Base-by-base conservation (phyloP, 2,888 invertebrate species). In the Parthenolecanium corni region DNA sequence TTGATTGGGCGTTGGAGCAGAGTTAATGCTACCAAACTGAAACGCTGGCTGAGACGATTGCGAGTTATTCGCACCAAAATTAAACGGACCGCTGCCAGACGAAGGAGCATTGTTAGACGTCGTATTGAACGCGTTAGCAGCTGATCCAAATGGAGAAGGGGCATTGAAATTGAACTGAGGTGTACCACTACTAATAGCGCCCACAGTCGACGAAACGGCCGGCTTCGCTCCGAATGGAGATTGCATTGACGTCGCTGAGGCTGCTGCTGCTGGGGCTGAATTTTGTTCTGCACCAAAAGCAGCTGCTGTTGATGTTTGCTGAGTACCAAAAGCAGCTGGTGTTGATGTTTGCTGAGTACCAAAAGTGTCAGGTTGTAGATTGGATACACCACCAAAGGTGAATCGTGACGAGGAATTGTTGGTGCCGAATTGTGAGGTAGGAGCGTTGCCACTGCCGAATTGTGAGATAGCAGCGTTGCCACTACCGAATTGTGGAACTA, bases 1-100 rank as follows among this genome's bases (percentile, higher is more conserved):
- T 49, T 49, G 61, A 61, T n/a, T 61, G 14, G 46, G 47, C 6
- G 23, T 49, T n/a, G 49, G 20, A 5, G 52, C 25, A 18, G 46
- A 16, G 5, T 18, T 25, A 47, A 16, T 36, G 1, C 23, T n/a
- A 23, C 61, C 49, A 12, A 61, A 61, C 21, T 38, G 38, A 16
- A 61, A 61, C 18, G 36, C 38, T 14, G 49, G 23, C 1, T 24
- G 57, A 6, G 57, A 11, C n/a, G 57, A 1, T 21, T 47, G 47
- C 20, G 36, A 9, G 23, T 2, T 21, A 21, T 14, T 49, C 5
- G 49, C 20, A 11, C 49, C 49, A 14, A 49, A 49, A 1, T 20
- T 23, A 3, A 49, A 49, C 21, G 21, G 12, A 5, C 21, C 2
- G 21, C 21, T 49, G 1, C 11, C 14, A 14, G 49, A 18, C 5